A percentile compares a stretch with the other conserved stretches of the same genome.
Evolutionary conservation across 2,113 vertebrate genomes (phyloP).

Genomic region (Stegastes partitus): DNA sequence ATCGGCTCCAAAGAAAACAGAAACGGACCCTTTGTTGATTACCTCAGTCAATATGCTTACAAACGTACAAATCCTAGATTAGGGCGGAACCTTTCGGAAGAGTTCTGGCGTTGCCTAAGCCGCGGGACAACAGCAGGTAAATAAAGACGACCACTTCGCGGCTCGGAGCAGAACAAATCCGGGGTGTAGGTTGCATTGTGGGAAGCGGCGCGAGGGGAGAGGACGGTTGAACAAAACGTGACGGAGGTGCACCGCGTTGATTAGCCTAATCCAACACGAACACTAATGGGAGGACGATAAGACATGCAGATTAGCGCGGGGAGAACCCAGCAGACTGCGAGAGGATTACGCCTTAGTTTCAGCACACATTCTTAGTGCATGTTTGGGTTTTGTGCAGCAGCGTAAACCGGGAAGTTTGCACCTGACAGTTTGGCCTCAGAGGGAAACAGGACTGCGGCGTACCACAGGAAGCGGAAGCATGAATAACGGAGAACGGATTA

Average conservation of each 20-base stretch:
- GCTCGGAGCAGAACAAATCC: background rate
- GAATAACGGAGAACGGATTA: background rate
- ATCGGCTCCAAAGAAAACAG: background rate
- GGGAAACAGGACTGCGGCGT: background rate
- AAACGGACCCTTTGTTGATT: background rate
- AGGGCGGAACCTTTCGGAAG: background rate
- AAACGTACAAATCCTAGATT: too few species aligned
- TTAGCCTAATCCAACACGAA: conserved; percentile 39
- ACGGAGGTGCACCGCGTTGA: conserved; percentile 28
- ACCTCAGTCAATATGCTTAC: conserved; percentile 3
- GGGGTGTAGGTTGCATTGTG: background rate
- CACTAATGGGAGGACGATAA: conserved; percentile 11
- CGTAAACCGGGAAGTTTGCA: background rate
- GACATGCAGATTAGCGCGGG: background rate
- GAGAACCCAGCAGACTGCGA: background rate
- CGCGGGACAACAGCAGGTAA: conserved; percentile 3
- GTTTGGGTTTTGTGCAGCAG: background rate
- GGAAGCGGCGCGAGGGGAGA: background rate
- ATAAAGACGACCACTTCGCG: background rate
- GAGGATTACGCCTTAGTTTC: background rate
- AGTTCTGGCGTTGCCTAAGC: background rate
- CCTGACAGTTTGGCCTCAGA: background rate
- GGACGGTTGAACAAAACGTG: background rate
- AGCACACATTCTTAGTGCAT: too few species aligned
- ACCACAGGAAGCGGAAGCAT: background rate